phyloP scores from a whole-genome alignment of 2,888 invertebrate species.

The Micropterix aruncella region DNA sequence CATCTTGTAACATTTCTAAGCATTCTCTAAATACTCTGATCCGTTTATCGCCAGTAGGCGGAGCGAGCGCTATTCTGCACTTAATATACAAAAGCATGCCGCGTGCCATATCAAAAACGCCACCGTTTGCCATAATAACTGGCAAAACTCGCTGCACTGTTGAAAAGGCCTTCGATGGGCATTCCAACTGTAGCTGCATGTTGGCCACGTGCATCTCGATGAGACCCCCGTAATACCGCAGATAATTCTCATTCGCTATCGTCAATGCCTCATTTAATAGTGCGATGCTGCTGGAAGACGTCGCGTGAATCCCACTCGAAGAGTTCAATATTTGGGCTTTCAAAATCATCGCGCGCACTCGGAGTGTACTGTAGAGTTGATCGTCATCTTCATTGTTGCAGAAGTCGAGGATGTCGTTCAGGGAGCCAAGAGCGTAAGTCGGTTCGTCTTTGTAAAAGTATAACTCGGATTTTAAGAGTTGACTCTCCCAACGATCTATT shows the following conservation, averaged over 20 bases:
- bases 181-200: slow-evolving; percentile 58
- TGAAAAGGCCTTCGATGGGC: slow-evolving; percentile 61
- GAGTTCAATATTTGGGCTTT: slow-evolving; percentile 52
- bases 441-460: slow-evolving; percentile 38
- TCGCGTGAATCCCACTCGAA: slow-evolving; percentile 38
- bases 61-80: slow-evolving; percentile 57
- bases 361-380: slow-evolving; percentile 36
- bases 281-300: slow-evolving; percentile 34
- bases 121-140: slow-evolving; percentile 65
- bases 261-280: slow-evolving; percentile 57
- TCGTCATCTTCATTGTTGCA: slow-evolving; percentile 37
- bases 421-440: slow-evolving; percentile 28
- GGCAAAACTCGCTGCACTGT: slow-evolving; percentile 57
- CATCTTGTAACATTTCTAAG: slow-evolving; percentile 46
- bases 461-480: slow-evolving; percentile 40
- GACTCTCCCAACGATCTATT: slow-evolving; percentile 51
- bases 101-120: slow-evolving; percentile 66
- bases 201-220: slow-evolving; percentile 70
- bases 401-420: slow-evolving; percentile 36
- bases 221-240: slow-evolving; percentile 62
- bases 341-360: slow-evolving; percentile 54
- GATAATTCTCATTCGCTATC: slow-evolving; percentile 56
- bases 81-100: slow-evolving; percentile 63
- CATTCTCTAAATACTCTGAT: slow-evolving; percentile 37
- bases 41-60: slow-evolving; percentile 31